Evolutionary conservation across 2,797 vertebrate species (phyloP).

Genomic region (Scomberomorus guttatus): DNA sequence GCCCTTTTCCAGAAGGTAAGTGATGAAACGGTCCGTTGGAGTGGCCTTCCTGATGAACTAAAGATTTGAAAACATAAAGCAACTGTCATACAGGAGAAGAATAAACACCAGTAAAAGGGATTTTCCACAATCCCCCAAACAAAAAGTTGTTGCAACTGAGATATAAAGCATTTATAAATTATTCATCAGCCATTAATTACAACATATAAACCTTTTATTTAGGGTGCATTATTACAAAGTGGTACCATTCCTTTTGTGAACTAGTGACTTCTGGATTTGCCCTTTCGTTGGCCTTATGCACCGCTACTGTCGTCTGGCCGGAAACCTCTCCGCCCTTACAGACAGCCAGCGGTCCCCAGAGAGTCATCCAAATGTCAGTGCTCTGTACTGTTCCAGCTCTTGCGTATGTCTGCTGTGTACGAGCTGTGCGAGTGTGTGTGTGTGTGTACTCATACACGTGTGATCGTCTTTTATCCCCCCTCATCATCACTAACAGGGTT

Average conservation of each 20-base stretch:
- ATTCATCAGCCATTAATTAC: too few relatives aligned
- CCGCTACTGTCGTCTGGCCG: conserved; percentile 78
- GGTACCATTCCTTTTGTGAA: conserved; percentile 40
- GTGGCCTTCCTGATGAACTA: not conserved
- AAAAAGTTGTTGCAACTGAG: not conserved
- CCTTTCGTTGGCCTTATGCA: conserved; percentile 66
- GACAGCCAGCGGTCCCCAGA: conserved; percentile 75
- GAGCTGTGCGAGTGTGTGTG: conserved; percentile 14
- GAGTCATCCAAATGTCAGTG: conserved; percentile 83
- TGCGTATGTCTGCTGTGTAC: conserved; percentile 26
- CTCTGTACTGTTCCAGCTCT: conserved; percentile 64
- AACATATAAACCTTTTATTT: not conserved
- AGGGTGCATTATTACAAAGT: conserved; percentile 8
- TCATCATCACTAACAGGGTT: conserved; percentile 84
- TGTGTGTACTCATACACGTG: conserved; percentile 43
- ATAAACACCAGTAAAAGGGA: conserved; percentile 6
- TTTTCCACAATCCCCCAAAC: not conserved
- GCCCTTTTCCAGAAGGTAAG: conserved; percentile 3
- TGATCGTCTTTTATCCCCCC: conserved; percentile 72
- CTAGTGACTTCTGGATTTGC: conserved; percentile 55
- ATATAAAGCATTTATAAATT: not conserved
- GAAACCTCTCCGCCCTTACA: conserved; percentile 76
- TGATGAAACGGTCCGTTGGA: conserved; percentile 5
- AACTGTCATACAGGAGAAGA: not conserved
- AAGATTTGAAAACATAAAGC: conserved; percentile 27